Base-by-base conservation (phyloP, 2,113 vertebrate genomes). In the Toxotes jaculatrix region DNA sequence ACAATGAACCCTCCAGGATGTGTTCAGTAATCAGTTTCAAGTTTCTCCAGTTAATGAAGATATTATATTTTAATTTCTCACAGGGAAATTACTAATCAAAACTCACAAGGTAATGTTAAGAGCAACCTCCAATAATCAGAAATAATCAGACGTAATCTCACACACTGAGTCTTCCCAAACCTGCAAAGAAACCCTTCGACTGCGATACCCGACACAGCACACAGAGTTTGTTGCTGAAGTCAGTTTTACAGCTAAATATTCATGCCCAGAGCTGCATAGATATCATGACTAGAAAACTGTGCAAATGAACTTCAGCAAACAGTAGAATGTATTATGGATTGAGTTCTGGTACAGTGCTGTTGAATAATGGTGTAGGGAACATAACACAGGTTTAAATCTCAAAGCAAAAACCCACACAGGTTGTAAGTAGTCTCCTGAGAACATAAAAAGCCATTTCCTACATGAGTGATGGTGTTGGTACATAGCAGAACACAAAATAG, bases 401-500 rank as follows among this genome's bases (percentile, higher is more conserved):
- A 71, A 62, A 74, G 40, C 17, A 77, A 43, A 83, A 76, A 65
- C 68, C 57, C 40, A 79, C 76, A 75, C 23, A 73, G 31, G 47
- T 63, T 80, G 60, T 75, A 27, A 74, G 47, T n/a, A 32, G 59
- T 85, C 79, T 85, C 77, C 45, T 1, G 88, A 80, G 84, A 71
- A 66, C 31, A 42, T 17, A 21, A 45, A 49, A 63, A 78, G 75
- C 17, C 59, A 76, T 84, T 84, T 68, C 65, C 67, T 49, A 70
- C 74, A 82, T 68, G 81, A 92, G 71, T 73, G 66, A 89, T 84
- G 71, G 55, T 77, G 88, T 85, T 79, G 72, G 74, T 9, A 76
- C 73, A 69, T 17, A 27, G 43, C 71, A 38, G 45, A 87, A 89
- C 47, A 87, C 65, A 79, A 85, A 83, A 64, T 43, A 76, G 78